phyloP scores from a whole-genome alignment of 30 jellyfish, hydroid and myxozoan genomes.

The Chironex yamaguchii region DNA sequence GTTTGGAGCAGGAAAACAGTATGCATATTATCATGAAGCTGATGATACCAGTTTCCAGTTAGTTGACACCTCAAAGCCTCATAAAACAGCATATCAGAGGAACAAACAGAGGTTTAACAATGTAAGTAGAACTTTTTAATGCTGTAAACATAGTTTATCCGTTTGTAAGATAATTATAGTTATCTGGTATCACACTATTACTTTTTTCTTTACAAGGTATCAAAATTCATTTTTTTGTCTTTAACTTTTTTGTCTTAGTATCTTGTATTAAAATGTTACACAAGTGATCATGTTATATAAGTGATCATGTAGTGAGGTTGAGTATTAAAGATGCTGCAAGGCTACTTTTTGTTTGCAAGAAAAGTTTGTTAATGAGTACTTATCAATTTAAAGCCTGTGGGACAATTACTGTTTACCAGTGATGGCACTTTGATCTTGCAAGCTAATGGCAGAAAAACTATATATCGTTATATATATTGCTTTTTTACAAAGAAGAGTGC shows the following conservation, averaged over 20 bases:
- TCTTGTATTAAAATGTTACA: not conserved
- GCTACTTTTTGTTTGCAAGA: too few species aligned
- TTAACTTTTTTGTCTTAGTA: not conserved
- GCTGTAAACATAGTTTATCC: not conserved
- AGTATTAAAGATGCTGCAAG: too few species aligned
- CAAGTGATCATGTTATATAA: too few species aligned
- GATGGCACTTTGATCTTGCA: too few species aligned
- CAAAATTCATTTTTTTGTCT: not conserved
- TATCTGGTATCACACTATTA: not conserved
- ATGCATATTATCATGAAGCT: slow-evolving; percentile 99
- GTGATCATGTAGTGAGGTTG: too few species aligned
- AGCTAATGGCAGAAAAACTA: too few species aligned
- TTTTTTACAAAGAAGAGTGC: too few species aligned
- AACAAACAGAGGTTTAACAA: slow-evolving; percentile 95
- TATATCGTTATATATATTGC: too few species aligned
- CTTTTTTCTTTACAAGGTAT: not conserved
- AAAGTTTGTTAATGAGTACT: too few species aligned
- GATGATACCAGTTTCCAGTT: slow-evolving; percentile 95
- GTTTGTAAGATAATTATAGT: too few species aligned
- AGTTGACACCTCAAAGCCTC: slow-evolving; percentile 99
- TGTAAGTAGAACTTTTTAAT: slow-evolving; percentile 83
- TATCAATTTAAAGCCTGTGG: too few species aligned
- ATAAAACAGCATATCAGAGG: slow-evolving; percentile 96
- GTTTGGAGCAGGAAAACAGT: slow-evolving; percentile 98
- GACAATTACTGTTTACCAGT: too few species aligned